phyloP scores from a whole-genome alignment of 2,888 invertebrate genomes.

The Drosophila atripex region DNA sequence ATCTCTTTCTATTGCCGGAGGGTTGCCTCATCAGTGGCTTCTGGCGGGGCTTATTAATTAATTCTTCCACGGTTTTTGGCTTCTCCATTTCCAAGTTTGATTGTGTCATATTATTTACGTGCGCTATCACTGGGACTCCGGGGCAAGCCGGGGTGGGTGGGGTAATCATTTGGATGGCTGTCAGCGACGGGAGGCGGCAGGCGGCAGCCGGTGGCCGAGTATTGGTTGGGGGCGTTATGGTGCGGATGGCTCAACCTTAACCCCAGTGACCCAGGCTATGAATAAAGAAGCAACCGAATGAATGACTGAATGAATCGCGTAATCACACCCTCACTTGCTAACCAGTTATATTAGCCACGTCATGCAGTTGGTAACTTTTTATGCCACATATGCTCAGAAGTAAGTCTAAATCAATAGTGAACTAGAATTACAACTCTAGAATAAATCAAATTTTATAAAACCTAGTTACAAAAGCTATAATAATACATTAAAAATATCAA shows the following conservation, averaged over 20 bases:
- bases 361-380: background rate
- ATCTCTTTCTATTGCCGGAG: slow-evolving; percentile 9
- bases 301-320: slow-evolving; percentile 30
- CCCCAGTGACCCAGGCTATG: slow-evolving; percentile 47
- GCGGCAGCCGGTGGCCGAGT: background rate
- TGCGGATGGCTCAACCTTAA: slow-evolving; percentile 29
- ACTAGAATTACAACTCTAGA: too few species aligned
- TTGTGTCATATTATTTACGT: slow-evolving; percentile 71
- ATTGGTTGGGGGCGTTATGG: background rate
- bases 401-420: too few species aligned
- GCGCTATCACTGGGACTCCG: slow-evolving; percentile 40
- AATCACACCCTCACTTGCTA: slow-evolving; percentile 1
- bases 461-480: too few species aligned
- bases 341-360: background rate
- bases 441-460: too few species aligned
- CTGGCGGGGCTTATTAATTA: slow-evolving; percentile 64
- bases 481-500: too few species aligned
- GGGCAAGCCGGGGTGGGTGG: background rate
- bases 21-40: slow-evolving; percentile 43
- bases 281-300: slow-evolving; percentile 13
- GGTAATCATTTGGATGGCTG: background rate
- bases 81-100: slow-evolving; percentile 49
- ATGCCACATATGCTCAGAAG: background rate
- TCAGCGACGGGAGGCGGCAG: too few species aligned
- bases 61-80: slow-evolving; percentile 60